Evolutionary conservation across 1,140 invertebrate genomes (phyloP).

Genomic region (Argopecten irradians): DNA sequence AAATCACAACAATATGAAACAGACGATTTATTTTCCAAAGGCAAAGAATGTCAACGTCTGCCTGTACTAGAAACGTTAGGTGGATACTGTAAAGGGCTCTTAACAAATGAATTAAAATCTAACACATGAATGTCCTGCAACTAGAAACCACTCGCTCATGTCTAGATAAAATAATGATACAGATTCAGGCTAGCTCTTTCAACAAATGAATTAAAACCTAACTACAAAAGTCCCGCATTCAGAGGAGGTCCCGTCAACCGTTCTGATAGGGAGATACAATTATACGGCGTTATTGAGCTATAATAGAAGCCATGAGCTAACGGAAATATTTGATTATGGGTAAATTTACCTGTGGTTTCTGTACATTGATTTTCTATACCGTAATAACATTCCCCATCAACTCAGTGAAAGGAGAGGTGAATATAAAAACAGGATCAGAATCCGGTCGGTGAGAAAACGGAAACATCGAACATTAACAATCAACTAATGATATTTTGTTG

Average conservation of each 20-base stretch:
- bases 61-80: not conserved
- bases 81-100: not conserved
- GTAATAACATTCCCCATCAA: conserved; percentile 2
- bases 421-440: conserved; percentile 18
- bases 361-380: conserved; percentile 35
- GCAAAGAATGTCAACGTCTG: conserved; percentile 8
- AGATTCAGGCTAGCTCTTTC: not conserved
- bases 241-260: not conserved
- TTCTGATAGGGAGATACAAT: conserved; percentile 2
- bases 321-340: conserved; percentile 42
- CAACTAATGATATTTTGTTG: conserved; percentile 57
- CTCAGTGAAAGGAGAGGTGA: conserved; percentile 6
- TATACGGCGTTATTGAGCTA: conserved; percentile 15
- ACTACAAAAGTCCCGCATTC: conserved; percentile 1
- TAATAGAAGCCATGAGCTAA: conserved; percentile 12
- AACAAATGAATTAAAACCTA: conserved; percentile 16
- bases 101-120: conserved; percentile 23
- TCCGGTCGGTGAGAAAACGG: conserved; percentile 33
- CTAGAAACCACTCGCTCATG: not conserved
- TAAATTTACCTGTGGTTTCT: conserved; percentile 45
- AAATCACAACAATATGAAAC: conserved; percentile 1
- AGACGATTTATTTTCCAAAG: conserved; percentile 22
- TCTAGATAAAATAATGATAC: conserved; percentile 19
- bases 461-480: conserved; percentile 48
- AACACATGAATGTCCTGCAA: conserved; percentile 16